Conservation (phyloP, 2,888 invertebrate genomes). For the Lasioglossum calceatum region DNA sequence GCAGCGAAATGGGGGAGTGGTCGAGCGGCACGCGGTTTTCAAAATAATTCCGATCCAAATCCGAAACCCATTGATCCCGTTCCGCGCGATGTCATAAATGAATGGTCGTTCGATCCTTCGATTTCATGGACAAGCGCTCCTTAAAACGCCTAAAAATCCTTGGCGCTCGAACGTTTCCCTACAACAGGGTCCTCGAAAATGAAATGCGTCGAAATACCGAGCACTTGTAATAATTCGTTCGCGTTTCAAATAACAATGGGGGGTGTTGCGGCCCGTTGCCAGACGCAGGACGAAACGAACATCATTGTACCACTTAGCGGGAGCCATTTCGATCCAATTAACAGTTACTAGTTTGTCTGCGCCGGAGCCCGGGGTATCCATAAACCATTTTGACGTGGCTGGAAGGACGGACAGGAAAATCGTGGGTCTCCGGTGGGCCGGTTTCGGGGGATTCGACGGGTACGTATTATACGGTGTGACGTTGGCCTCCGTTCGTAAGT, state of each 20-base stretch:
- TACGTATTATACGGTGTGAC: constrained; percentile 8
- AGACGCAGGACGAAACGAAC: not conserved
- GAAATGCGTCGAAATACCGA: not conserved
- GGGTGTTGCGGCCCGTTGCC: not conserved
- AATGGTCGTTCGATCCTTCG: not conserved
- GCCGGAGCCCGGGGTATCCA: not conserved
- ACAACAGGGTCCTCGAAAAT: not conserved
- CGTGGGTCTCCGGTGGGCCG: not conserved
- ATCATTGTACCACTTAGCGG: not conserved
- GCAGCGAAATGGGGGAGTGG: not conserved
- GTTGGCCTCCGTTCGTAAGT: constrained; percentile 14
- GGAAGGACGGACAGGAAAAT: constrained; percentile 10
- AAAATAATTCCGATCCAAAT: not conserved
- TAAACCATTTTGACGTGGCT: constrained; percentile 11
- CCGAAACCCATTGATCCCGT: not conserved
- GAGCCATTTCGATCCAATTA: constrained; percentile 18
- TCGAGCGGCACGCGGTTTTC: not conserved
- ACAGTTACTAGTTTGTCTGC: constrained; percentile 12
- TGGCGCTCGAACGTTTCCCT: no score
- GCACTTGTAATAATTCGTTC: no score
- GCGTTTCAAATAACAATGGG: not conserved
- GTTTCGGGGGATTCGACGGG: not conserved
- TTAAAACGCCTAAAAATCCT: not conserved
- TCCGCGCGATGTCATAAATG: not conserved
- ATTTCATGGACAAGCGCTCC: not conserved